Percentiles rank a stretch among this genome's conserved stretches.
Conservation (phyloP, 2,888 invertebrate genomes). For the Schizotus pectinicornis region DNA sequence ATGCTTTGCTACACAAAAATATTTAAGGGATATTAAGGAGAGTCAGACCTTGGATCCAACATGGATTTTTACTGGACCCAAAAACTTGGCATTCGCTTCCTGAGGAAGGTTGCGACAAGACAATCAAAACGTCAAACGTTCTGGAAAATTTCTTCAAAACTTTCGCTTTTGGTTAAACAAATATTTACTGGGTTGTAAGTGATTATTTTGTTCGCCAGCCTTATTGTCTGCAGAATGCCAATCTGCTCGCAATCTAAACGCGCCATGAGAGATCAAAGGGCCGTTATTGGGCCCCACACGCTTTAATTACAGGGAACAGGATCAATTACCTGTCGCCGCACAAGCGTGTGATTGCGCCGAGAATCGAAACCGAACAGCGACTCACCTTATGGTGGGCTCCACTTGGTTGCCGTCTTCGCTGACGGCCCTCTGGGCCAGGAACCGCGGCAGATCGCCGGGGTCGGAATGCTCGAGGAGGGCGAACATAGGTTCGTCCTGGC, state of each 20-base stretch:
- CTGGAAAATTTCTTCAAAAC: too few relatives aligned
- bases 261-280: constrained; percentile 15
- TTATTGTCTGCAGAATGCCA: too few relatives aligned
- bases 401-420: constrained; percentile 60
- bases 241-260: neutral
- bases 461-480: constrained; percentile 91
- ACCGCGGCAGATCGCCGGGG: constrained; percentile 82
- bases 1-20: too few relatives aligned
- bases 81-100: too few relatives aligned
- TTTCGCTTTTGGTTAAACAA: too few relatives aligned
- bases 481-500: constrained; percentile 81
- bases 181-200: too few relatives aligned
- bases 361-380: constrained; percentile 21
- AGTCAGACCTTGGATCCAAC: too few relatives aligned
- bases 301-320: constrained; percentile 12
- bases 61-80: too few relatives aligned
- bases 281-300: constrained; percentile 1
- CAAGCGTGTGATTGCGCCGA: constrained; percentile 7
- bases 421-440: constrained; percentile 55
- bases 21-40: too few relatives aligned
- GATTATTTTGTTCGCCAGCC: too few relatives aligned
- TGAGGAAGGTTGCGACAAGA: too few relatives aligned
- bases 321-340: constrained; percentile 16
- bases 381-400: constrained; percentile 58
- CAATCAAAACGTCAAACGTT: too few relatives aligned